Evolutionary conservation across 2,888 invertebrate species (phyloP), one percentile per base, ranked within the genome.

Genomic region (Frankliniella intonsa): DNA sequence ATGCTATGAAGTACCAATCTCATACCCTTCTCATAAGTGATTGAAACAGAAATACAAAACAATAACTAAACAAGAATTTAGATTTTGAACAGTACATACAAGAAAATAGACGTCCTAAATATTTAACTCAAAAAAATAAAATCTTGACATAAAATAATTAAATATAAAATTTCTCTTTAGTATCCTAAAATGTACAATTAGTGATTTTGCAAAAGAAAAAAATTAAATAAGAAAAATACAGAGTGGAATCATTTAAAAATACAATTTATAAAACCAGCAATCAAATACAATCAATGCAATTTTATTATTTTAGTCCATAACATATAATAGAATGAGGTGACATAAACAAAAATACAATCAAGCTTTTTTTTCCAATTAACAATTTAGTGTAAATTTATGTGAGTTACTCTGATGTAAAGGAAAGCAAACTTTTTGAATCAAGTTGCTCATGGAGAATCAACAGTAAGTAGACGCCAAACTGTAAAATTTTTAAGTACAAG

Each of bases 91-190:
- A 38, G 38, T 38, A 38, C 17, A 62, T 62, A 69, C 69, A 69
- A 69, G 69, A 69, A 69, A 69, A 69, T 69, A 69, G n/a, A 69
- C 11, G 22, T 69, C 69, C 69, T 22, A 69, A 22, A 22, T 22
- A 69, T 69, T 69, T 69, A 69, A 69, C 69, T 69, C 69, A 69
- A 69, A 69, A 69, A 69, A 69, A 69, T 69, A 69, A 69, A 69
- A 69, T 69, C 22, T 22, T 69, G 69, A 22, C 22, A 22, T 69
- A 69, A 69, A 69, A 69, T 69, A 22, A 69, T 69, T 69, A 22
- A 14, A 62, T 22, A 69, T 69, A 69, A 69, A n/a, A 3, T 11
- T 69, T 69, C 19, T 22, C 8, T 69, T 69, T 22, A 69, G 22
- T 69, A 22, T n/a, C 69, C n/a, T 69, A 69, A 11, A 69, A 62